phyloP scores from a whole-genome alignment of 2,888 invertebrate species.

The Synergus japonicus region DNA sequence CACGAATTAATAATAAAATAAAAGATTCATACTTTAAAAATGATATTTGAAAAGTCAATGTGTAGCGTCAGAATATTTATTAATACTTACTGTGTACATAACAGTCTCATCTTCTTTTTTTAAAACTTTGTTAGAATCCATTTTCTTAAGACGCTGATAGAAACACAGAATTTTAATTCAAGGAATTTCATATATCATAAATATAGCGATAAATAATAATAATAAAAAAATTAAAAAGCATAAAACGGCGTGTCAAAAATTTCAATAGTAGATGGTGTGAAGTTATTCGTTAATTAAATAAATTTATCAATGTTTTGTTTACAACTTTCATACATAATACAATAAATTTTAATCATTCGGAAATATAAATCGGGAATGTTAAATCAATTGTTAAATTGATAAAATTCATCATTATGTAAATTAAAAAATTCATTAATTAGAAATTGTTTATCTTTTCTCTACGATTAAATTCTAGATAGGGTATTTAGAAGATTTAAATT shows the following conservation, averaged over 20 bases:
- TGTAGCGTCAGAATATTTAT: not conserved
- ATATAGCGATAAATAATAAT: not conserved
- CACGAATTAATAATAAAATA: not conserved
- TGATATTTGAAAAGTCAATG: not conserved
- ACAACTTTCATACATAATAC: not conserved
- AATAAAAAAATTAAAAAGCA: not conserved
- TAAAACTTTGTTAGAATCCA: not conserved
- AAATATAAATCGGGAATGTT: no score
- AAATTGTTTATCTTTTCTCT: not conserved
- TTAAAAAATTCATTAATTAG: not conserved
- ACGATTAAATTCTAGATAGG: not conserved
- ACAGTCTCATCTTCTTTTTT: conserved; percentile 41
- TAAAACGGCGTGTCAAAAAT: not conserved
- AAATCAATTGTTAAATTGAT: not conserved
- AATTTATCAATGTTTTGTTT: conserved; percentile 3
- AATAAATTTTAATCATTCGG: not conserved
- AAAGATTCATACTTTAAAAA: not conserved
- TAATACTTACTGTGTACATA: conserved; percentile 46
- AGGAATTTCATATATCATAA: not conserved
- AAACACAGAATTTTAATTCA: not conserved
- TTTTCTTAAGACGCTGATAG: not conserved
- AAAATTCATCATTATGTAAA: not conserved
- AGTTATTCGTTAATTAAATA: not conserved
- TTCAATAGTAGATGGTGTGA: not conserved
- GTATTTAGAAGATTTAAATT: not conserved